These are phyloP conservation scores for Chrysolina americana DNA, from an alignment of 2,888 invertebrate species.

Conservation along the genomic window DNA sequence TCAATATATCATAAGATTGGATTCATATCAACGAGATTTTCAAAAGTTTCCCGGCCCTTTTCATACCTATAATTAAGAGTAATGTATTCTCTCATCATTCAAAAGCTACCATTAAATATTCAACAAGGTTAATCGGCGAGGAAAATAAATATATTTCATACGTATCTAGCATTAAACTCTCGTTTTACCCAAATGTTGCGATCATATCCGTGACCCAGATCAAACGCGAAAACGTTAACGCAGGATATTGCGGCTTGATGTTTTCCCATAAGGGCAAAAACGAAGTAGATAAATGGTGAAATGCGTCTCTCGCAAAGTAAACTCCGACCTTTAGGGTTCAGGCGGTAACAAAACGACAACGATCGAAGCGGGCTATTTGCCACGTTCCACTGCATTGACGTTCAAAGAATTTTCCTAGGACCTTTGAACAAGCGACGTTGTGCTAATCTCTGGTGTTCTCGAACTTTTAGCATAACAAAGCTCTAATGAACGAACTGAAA, in stretches of 20 bases:
- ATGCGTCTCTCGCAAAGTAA: not conserved
- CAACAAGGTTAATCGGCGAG: no score
- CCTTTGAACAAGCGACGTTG: not conserved
- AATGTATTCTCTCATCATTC: no score
- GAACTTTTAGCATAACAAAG: conserved; percentile 17
- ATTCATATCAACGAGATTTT: no score
- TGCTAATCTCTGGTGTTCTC: conserved; percentile 9
- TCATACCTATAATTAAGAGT: no score
- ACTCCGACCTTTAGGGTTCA: conserved; percentile 1
- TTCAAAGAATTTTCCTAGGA: conserved; percentile 15
- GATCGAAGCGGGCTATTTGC: conserved; percentile 8
- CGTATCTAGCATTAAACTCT: not conserved
- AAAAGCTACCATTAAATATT: no score
- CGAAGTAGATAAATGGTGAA: not conserved
- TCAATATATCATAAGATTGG: no score
- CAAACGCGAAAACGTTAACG: conserved; percentile 16
- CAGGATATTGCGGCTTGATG: conserved; percentile 17
- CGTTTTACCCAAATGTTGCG: not conserved
- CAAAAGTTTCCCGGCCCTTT: no score
- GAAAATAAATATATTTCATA: not conserved
- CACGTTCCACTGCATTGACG: conserved; percentile 8
- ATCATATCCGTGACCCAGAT: conserved; percentile 17
- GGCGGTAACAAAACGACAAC: conserved; percentile 18
- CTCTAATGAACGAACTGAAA: conserved; percentile 1
- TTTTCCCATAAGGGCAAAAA: conserved; percentile 18